Evolutionary conservation across 2,113 vertebrate species (phyloP).

Genomic region (Etia nguti): DNA sequence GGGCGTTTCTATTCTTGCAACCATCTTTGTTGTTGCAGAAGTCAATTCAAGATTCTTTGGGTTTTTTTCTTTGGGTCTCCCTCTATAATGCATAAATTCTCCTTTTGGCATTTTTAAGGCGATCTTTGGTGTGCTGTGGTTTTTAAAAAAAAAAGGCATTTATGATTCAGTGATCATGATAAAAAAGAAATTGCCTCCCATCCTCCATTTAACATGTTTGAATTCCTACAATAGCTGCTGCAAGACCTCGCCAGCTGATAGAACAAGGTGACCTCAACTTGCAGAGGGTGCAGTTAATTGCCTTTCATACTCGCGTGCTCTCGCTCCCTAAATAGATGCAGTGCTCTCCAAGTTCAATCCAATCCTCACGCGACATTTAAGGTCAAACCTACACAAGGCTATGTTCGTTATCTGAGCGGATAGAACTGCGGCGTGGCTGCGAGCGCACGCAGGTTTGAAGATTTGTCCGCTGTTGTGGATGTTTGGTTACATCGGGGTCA

Average conservation of each 20-base stretch:
- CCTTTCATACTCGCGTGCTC: conserved; percentile 23
- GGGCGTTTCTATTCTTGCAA: neutral
- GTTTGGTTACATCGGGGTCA: neutral
- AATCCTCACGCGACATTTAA: conserved; percentile 12
- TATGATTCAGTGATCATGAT: neutral
- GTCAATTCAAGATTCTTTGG: fast-evolving
- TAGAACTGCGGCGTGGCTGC: neutral
- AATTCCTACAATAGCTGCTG: conserved; percentile 4
- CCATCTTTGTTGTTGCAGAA: neutral
- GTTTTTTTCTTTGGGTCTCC: neutral
- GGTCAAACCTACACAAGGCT: conserved; percentile 24
- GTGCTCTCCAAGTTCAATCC: conserved; percentile 25
- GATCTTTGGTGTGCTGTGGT: neutral
- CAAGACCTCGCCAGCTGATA: conserved; percentile 1
- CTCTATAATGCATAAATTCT: neutral
- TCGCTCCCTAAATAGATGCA: conserved; percentile 23
- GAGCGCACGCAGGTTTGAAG: neutral
- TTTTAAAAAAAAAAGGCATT: neutral
- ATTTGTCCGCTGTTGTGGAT: neutral
- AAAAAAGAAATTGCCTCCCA: neutral
- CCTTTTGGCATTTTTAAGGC: neutral
- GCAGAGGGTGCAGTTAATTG: conserved; percentile 45
- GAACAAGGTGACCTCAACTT: conserved; percentile 62
- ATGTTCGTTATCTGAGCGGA: conserved; percentile 3
- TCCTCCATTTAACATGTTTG: neutral